Conservation (phyloP, 1,140 invertebrate species). For the Wasmannia auropunctata region DNA sequence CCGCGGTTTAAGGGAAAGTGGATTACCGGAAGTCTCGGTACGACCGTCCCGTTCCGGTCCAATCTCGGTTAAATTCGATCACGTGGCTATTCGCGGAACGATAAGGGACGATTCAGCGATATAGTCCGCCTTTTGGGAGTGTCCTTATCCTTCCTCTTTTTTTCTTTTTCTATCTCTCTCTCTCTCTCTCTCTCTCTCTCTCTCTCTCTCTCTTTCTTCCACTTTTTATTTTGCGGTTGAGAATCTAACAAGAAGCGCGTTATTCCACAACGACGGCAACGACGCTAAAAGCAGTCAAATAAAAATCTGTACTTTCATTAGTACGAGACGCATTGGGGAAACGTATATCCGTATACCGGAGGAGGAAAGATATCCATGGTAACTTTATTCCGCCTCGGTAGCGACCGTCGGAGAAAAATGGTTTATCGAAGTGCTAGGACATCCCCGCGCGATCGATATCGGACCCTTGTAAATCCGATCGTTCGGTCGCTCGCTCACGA, state of each 20-base stretch:
- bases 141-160: background rate
- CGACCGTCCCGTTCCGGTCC: constrained; percentile 69
- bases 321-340: constrained; percentile 2
- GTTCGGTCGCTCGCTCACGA: constrained; percentile 8
- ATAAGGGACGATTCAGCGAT: constrained; percentile 68
- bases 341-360: constrained; percentile 5
- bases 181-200: background rate
- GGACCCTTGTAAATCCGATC: constrained; percentile 52
- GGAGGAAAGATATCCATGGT: background rate
- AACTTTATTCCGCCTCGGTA: constrained; percentile 47
- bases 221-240: background rate
- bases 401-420: constrained; percentile 42
- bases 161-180: background rate
- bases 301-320: constrained; percentile 35
- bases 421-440: constrained; percentile 53
- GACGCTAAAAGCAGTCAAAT: constrained; percentile 30
- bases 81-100: constrained; percentile 68
- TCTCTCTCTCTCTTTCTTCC: background rate
- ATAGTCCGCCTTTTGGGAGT: constrained; percentile 29
- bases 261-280: background rate
- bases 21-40: constrained; percentile 77
- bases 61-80: constrained; percentile 77
- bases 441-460: constrained; percentile 45
- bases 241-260: background rate
- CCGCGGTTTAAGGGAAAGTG: constrained; percentile 77